phyloP scores from a whole-genome alignment of 2,113 vertebrate species.

The Aviceda subcristata region DNA sequence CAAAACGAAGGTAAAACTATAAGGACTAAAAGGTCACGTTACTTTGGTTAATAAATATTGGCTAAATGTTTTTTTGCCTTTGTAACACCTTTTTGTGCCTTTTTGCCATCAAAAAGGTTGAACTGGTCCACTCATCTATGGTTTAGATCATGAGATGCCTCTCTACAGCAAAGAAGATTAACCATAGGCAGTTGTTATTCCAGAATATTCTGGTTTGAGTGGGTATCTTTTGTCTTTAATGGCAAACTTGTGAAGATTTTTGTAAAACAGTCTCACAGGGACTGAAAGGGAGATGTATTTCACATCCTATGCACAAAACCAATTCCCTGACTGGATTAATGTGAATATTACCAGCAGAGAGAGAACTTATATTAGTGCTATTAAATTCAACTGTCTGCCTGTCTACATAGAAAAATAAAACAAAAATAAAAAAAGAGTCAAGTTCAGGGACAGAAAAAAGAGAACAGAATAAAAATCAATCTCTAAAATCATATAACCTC shows the following conservation, averaged over 20 bases:
- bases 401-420: slow-evolving; percentile 63
- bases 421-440: slow-evolving; percentile 4
- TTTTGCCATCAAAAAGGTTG: slow-evolving; percentile 1
- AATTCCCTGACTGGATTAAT: slow-evolving; percentile 71
- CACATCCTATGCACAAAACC: slow-evolving; percentile 69
- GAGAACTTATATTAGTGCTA: slow-evolving; percentile 59
- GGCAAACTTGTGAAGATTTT: slow-evolving; percentile 63
- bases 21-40: neutral
- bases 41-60: neutral
- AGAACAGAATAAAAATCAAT: slow-evolving; percentile 52
- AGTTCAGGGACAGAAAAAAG: neutral
- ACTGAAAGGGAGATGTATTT: slow-evolving; percentile 64
- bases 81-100: neutral
- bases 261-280: slow-evolving; percentile 64
- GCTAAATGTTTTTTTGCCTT: neutral
- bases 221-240: slow-evolving; percentile 55
- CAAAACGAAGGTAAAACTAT: neutral
- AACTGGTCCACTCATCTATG: neutral
- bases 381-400: slow-evolving; percentile 62
- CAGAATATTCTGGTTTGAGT: slow-evolving; percentile 54
- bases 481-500: slow-evolving; percentile 66
- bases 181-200: slow-evolving; percentile 36
- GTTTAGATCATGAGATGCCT: slow-evolving; percentile 25
- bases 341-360: slow-evolving; percentile 65
- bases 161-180: slow-evolving; percentile 46